phyloP scores from a whole-genome alignment of 2,113 vertebrate species.

The Mionectes macconnelli region DNA sequence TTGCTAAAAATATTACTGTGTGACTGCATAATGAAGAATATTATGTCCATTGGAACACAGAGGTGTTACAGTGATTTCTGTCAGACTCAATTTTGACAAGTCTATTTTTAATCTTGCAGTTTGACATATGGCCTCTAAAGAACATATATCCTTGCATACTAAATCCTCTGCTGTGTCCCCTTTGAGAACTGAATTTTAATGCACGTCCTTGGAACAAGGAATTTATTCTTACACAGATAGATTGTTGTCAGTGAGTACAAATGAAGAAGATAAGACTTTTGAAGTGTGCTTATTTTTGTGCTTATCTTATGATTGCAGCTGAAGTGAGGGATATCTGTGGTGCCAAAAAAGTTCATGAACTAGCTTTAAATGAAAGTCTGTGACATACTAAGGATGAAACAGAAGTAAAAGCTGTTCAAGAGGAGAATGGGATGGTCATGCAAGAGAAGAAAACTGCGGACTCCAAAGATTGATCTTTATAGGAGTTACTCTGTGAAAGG shows the following conservation, averaged over 20 bases:
- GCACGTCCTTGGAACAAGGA: background rate
- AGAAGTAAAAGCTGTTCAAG: background rate
- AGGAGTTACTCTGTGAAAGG: background rate
- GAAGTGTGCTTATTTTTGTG: background rate
- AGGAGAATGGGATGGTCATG: background rate
- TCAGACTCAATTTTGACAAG: background rate
- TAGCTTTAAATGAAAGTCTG: background rate
- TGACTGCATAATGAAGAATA: background rate
- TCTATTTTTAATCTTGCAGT: slow-evolving; percentile 7
- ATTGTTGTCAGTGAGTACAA: slow-evolving; percentile 1
- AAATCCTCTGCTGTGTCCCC: background rate
- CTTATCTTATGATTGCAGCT: slow-evolving; percentile 1
- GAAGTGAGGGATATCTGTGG: background rate
- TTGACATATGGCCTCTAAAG: background rate
- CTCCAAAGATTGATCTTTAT: background rate
- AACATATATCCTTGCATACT: background rate
- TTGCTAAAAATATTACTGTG: background rate
- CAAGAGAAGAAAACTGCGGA: background rate
- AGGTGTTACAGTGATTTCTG: background rate
- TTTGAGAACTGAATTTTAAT: background rate
- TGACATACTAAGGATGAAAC: background rate
- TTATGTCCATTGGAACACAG: background rate
- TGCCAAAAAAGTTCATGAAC: background rate
- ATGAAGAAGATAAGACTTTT: background rate
- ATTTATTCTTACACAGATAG: background rate